Percentiles rank a stretch among this genome's conserved stretches.
Evolutionary conservation across 2,888 invertebrate species (phyloP).

Genomic region (Gibbula magus): DNA sequence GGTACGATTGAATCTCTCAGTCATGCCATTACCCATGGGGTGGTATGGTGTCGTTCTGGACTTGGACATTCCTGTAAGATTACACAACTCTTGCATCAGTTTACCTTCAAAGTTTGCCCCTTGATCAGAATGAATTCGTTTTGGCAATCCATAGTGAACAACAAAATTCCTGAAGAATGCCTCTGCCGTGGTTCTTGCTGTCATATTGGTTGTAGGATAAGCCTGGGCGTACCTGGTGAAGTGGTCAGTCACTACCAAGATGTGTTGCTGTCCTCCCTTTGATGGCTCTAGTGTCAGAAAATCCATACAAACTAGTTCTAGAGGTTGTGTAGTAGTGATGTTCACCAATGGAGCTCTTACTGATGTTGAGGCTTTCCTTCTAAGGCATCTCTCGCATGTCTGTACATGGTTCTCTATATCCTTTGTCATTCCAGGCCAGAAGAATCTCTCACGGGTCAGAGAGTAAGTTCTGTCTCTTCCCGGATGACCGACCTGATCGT

Average conservation of each 20-base stretch:
- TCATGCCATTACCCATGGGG: conserved; percentile 42
- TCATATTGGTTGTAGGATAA: conserved; percentile 37
- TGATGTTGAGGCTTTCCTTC: not conserved
- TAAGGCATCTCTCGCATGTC: not conserved
- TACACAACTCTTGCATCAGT: conserved; percentile 36
- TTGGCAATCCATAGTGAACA: conserved; percentile 39
- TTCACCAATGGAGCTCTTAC: not conserved
- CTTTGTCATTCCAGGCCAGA: conserved; percentile 16
- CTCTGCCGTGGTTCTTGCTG: conserved; percentile 39
- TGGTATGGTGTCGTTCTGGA: conserved; percentile 40
- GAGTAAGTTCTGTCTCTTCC: conserved; percentile 31
- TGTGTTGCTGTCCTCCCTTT: conserved; percentile 1
- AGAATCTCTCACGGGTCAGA: not conserved
- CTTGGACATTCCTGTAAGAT: conserved; percentile 32
- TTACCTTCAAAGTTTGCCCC: conserved; percentile 37
- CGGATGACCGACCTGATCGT: conserved; percentile 35
- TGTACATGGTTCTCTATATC: conserved; percentile 16
- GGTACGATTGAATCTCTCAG: conserved; percentile 38
- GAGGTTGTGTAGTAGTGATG: not conserved
- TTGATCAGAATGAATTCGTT: conserved; percentile 37
- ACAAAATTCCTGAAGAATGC: conserved; percentile 34
- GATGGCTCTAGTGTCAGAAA: not conserved
- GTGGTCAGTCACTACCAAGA: conserved; percentile 33
- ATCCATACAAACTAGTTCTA: not conserved
- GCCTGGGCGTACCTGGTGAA: conserved; percentile 35